Conservation (phyloP, 2,113 vertebrate genomes). For the Cichladusa arquata region DNA sequence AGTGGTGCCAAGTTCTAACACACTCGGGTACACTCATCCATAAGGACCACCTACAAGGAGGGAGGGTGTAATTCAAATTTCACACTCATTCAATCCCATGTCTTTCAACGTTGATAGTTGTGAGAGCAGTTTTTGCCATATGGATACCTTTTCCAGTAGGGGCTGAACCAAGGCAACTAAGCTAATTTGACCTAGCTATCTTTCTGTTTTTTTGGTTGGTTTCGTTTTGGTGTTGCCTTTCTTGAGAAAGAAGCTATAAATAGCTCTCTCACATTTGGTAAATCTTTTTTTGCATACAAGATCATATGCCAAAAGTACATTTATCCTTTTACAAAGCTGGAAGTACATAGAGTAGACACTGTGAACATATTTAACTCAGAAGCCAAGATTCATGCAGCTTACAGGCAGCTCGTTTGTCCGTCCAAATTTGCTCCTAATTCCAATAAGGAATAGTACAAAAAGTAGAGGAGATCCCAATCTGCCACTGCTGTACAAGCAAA, state of each 20-base stretch:
- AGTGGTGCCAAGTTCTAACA: neutral
- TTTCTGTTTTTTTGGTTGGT: neutral
- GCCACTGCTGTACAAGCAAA: neutral
- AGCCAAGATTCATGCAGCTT: neutral
- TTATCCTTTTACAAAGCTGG: neutral
- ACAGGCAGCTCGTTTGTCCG: fast-evolving
- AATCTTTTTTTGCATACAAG: neutral
- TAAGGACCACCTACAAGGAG: neutral
- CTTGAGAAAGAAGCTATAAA: neutral
- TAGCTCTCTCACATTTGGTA: neutral
- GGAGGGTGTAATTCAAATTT: neutral
- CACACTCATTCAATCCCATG: neutral
- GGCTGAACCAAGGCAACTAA: neutral
- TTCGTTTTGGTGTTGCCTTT: neutral
- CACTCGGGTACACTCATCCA: fast-evolving
- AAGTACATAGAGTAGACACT: neutral
- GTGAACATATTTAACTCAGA: neutral
- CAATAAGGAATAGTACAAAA: neutral
- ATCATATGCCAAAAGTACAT: neutral
- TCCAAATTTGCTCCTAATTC: neutral
- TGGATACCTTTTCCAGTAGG: neutral
- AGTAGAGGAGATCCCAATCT: neutral
- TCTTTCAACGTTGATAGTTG: neutral
- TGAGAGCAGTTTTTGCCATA: neutral
- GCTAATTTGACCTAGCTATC: neutral